Conservation (phyloP, 1,140 invertebrate species). For the Microplitis demolitor region DNA sequence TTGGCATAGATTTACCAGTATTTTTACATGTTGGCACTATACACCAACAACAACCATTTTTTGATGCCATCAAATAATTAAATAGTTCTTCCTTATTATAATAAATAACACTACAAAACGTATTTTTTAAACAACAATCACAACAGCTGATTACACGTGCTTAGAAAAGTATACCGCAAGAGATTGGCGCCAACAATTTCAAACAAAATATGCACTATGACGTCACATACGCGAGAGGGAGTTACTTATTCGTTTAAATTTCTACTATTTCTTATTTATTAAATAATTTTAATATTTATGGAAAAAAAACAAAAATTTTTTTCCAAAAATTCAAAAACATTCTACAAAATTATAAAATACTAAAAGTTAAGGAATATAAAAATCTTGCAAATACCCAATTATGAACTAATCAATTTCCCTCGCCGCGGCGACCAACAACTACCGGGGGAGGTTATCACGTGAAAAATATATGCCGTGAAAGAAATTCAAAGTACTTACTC, state of each 20-base stretch:
- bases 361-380: too few relatives aligned
- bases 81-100: background rate
- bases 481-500: too few relatives aligned
- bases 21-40: background rate
- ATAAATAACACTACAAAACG: background rate
- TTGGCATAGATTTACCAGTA: background rate
- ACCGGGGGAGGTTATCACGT: too few relatives aligned
- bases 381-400: too few relatives aligned
- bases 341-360: too few relatives aligned
- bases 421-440: too few relatives aligned
- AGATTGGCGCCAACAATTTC: background rate
- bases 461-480: too few relatives aligned
- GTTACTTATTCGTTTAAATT: background rate
- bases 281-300: background rate
- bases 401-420: too few relatives aligned
- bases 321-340: too few relatives aligned
- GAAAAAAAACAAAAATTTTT: background rate
- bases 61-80: background rate
- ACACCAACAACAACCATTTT: background rate
- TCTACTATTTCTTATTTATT: background rate
- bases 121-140: background rate
- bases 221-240: background rate
- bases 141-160: background rate
- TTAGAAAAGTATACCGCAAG: background rate
- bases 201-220: background rate